Conservation (phyloP, 2,888 invertebrate genomes). For the Chesias legatella region DNA sequence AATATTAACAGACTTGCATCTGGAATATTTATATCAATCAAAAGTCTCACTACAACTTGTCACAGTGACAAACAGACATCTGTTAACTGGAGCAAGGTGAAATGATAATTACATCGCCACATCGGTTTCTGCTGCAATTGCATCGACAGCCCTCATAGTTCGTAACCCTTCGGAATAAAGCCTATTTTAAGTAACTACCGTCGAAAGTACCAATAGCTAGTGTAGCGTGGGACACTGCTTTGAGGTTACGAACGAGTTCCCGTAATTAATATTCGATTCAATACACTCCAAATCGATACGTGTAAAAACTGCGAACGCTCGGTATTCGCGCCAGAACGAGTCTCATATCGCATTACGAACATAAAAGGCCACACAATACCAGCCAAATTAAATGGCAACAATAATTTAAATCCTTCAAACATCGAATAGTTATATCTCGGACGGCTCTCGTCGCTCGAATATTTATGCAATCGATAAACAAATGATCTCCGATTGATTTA, state of each 20-base stretch:
- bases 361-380: not conserved
- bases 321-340: constrained; percentile 41
- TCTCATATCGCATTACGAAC: constrained; percentile 15
- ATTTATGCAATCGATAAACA: constrained; percentile 20
- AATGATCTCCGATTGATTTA: constrained; percentile 18
- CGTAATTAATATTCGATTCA: constrained; percentile 56
- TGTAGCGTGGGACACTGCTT: constrained; percentile 67
- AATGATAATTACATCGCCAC: constrained; percentile 58
- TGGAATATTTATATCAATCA: constrained; percentile 13
- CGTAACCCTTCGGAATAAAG: constrained; percentile 33
- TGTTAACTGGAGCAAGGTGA: constrained; percentile 66
- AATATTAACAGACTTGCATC: too few relatives aligned
- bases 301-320: constrained; percentile 46
- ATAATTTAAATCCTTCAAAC: not conserved
- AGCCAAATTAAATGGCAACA: too few relatives aligned
- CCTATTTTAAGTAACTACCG: constrained; percentile 27
- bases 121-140: constrained; percentile 39
- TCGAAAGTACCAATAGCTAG: constrained; percentile 6
- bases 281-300: constrained; percentile 48
- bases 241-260: constrained; percentile 63
- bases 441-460: not conserved
- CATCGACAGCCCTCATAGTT: constrained; percentile 21
- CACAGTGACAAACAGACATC: constrained; percentile 33
- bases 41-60: constrained; percentile 28
- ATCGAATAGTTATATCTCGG: too few relatives aligned